Base-by-base conservation (phyloP, 2,797 vertebrate genomes). In the Thalassophryne amazonica region DNA sequence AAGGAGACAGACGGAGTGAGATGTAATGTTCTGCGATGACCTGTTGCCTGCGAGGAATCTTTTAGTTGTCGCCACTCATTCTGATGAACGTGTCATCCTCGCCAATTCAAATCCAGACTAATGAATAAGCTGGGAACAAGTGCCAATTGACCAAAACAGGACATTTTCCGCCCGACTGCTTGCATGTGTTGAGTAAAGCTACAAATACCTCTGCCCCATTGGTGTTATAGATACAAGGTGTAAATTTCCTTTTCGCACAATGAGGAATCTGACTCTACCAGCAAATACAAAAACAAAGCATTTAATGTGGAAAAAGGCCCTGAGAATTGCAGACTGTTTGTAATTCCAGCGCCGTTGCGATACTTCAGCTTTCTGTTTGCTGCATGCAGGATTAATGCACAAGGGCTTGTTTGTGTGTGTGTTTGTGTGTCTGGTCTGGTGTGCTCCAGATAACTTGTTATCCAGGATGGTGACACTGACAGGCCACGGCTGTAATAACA, bases 171-270 rank as follows among this genome's bases (percentile, higher is more conserved):
- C 75, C 39, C 53, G 62, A 65, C 49, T 51, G 37, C 25, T 64
- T 76, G 59, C 53, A 47, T 78, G 33, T 54, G 46, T 48, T 53
- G 28, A 61, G 65, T 30, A 35, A 37, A 39, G 46, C 43, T 29
- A 62, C 57, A 70, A 73, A 50, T 71, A 65, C 60, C 40, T 37
- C 56, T 47, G 25, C 64, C 24, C 53, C 29, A 1, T 6, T 54
- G 51, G 64, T 41, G 27, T 61, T 57, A 4, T 8, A 60, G 45
- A 47, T 32, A 43, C 16, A 20, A 51, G 33, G 75, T 1, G 29
- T 60, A 57, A 71, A 78, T 69, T 33, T 58, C 69, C 69, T 47
- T 77, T 77, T 67, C 64, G 31, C 78, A 83, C 65, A 59, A 80
- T 42, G 40, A 57, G 42, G 33, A 73, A 71, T 37, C 19, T 22